These are phyloP conservation scores for Timema podura DNA, from an alignment of 2,888 invertebrate species.

Conservation along the genomic window DNA sequence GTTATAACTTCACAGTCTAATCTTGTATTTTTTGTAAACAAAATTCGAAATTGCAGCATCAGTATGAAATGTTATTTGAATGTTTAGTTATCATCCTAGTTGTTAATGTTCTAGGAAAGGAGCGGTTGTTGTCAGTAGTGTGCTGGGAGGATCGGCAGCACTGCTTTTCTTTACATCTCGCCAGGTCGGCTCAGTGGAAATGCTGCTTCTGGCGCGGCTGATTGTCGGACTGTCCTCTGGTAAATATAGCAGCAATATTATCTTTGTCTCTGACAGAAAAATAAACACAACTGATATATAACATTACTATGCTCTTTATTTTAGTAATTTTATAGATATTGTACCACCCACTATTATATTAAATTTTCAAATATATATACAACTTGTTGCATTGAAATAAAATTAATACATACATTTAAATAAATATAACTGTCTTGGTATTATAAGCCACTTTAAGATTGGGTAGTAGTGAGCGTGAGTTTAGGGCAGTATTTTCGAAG, in stretches of 20 bases:
- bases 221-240: conserved; percentile 72
- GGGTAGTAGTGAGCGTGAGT: no score
- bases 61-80: no score
- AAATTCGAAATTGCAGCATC: no score
- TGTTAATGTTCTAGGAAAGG: conserved; percentile 52
- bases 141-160: conserved; percentile 64
- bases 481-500: no score
- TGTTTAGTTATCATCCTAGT: background rate
- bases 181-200: conserved; percentile 66
- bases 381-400: no score
- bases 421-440: no score
- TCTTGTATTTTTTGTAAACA: no score
- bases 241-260: conserved; percentile 39
- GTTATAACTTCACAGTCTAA: no score
- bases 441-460: no score
- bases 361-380: no score
- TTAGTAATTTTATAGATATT: background rate
- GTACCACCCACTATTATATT: background rate
- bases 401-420: no score
- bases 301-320: background rate
- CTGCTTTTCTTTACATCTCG: conserved; percentile 65
- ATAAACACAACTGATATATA: no score
- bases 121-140: conserved; percentile 66
- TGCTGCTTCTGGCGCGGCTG: conserved; percentile 72
- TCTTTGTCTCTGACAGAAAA: background rate